phyloP scores from a whole-genome alignment of 2,797 vertebrate species.

The Chelon labrosus region DNA sequence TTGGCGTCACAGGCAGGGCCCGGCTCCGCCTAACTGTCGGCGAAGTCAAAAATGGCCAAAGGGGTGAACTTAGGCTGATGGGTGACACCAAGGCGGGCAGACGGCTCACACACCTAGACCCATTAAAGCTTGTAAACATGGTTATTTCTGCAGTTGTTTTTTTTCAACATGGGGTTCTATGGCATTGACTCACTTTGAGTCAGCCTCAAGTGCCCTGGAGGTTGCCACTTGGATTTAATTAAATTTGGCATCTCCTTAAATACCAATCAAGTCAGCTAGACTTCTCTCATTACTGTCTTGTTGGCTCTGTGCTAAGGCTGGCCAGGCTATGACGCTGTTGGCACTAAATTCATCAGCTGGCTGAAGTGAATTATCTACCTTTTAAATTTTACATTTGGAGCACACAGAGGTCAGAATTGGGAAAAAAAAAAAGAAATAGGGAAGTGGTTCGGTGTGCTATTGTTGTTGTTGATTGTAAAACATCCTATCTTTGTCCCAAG shows the following conservation, averaged over 20 bases:
- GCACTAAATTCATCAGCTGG: not conserved
- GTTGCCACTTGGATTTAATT: no score
- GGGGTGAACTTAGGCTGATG: no score
- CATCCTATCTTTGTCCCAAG: slow-evolving; percentile 17
- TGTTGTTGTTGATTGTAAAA: not conserved
- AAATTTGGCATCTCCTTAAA: not conserved
- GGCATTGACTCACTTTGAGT: no score
- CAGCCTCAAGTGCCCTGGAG: no score
- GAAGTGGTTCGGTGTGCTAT: not conserved
- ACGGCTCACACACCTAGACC: no score
- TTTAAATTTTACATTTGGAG: not conserved
- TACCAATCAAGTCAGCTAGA: not conserved
- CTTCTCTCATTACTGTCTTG: not conserved
- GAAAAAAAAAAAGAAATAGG: rapidly evolving
- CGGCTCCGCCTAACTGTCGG: no score
- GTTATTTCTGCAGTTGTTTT: no score
- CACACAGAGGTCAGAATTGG: not conserved
- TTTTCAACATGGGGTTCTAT: no score
- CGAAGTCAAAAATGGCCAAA: no score
- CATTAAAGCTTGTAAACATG: no score
- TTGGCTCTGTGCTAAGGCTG: not conserved
- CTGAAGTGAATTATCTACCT: not conserved
- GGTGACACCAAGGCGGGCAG: no score
- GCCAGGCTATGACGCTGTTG: not conserved
- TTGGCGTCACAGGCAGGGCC: no score